Conservation (phyloP, 1,140 invertebrate species). For the Teleogryllus occipitalis region DNA sequence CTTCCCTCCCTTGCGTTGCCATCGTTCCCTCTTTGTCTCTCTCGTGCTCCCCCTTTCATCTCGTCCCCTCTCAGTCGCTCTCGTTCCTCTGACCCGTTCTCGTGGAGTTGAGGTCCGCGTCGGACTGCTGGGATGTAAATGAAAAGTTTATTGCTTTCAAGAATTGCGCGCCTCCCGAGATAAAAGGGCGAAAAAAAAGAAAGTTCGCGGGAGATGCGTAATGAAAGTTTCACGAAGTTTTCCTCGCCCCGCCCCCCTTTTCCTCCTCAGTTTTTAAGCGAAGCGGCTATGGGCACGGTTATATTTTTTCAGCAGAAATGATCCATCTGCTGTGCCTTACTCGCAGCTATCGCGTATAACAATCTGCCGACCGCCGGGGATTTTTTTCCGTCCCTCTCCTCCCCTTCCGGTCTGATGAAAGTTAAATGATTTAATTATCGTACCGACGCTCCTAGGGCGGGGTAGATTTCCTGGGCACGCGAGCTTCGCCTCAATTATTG, state of each 20-base stretch:
- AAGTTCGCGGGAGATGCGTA: not conserved
- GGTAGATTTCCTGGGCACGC: not conserved
- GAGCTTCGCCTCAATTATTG: not conserved
- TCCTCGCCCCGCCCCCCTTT: not conserved
- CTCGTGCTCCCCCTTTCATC: not conserved
- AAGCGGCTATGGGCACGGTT: not conserved
- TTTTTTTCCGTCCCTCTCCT: not conserved
- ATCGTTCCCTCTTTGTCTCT: not conserved
- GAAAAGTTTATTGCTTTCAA: not conserved
- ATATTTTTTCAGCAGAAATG: not conserved
- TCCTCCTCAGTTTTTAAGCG: not conserved
- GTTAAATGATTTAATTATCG: conserved; percentile 1
- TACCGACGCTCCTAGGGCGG: not conserved
- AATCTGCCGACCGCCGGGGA: not conserved
- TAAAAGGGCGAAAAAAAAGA: not conserved
- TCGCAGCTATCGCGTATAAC: not conserved
- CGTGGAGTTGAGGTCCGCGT: not conserved
- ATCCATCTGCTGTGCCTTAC: not conserved
- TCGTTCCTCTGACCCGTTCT: not conserved
- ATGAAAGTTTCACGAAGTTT: not conserved
- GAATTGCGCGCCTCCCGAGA: not conserved
- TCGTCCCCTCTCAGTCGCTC: not conserved
- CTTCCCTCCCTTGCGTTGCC: not conserved
- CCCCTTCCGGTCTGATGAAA: not conserved
- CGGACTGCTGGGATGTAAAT: not conserved